Percentiles rank a stretch among this genome's conserved stretches.
phyloP scores from a whole-genome alignment of 2,888 invertebrate species.

The Morinoia aosen region DNA sequence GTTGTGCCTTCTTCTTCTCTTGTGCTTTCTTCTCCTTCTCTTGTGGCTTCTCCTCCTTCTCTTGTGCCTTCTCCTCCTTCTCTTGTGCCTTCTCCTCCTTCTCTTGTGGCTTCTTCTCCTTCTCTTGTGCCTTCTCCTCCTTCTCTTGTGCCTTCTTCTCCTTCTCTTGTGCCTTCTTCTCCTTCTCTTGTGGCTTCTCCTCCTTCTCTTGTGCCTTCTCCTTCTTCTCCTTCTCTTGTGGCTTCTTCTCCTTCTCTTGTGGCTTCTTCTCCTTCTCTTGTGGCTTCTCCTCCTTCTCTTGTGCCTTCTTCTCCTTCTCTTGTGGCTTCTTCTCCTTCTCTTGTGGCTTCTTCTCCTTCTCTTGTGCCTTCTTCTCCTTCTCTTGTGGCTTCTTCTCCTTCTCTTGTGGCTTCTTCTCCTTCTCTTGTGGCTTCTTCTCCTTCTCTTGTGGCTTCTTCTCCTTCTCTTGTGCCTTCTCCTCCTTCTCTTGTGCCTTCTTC shows the following conservation, averaged over 20 bases:
- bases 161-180: background rate
- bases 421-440: background rate
- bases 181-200: too few relatives aligned
- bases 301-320: background rate
- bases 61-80: background rate
- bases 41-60: background rate
- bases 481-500: too few relatives aligned
- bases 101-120: background rate
- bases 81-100: background rate
- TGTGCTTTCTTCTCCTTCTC: background rate
- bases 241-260: background rate
- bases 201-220: background rate
- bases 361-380: background rate
- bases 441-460: too few relatives aligned
- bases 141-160: too few relatives aligned
- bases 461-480: background rate
- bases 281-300: background rate
- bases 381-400: too few relatives aligned
- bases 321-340: too few relatives aligned
- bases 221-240: too few relatives aligned
- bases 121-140: background rate
- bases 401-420: too few relatives aligned
- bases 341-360: background rate
- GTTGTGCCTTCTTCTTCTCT: background rate
- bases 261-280: background rate